phyloP scores from a whole-genome alignment of 2,113 vertebrate genomes.

The Corydoras sp. region DNA sequence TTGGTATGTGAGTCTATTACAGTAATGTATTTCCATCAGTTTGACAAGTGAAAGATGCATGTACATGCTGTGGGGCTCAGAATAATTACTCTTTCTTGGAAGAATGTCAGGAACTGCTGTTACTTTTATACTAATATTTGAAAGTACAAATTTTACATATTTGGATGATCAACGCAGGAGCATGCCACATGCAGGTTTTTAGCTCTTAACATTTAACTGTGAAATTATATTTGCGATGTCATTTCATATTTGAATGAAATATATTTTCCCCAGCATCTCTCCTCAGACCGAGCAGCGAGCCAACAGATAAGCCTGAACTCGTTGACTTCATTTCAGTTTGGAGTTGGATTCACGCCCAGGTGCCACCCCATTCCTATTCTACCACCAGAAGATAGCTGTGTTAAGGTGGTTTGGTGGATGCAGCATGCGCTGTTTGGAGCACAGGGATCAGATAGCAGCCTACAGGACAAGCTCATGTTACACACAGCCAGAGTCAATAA shows the following conservation, averaged over 20 bases:
- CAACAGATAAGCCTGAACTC: conserved; percentile 25
- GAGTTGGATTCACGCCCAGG: conserved; percentile 5
- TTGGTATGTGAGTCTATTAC: conserved; percentile 2
- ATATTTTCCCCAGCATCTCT: conserved; percentile 8
- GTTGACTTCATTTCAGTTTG: conserved; percentile 12
- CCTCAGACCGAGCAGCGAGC: background rate
- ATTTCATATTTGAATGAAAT: conserved; percentile 2
- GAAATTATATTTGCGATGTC: conserved; percentile 1
- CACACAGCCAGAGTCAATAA: conserved; percentile 24
- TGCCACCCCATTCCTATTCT: conserved; percentile 4
- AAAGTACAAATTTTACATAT: background rate
- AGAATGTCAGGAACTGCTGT: conserved; percentile 13
- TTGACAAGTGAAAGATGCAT: conserved; percentile 5
- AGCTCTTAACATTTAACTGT: background rate
- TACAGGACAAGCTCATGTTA: conserved; percentile 35
- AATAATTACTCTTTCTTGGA: conserved; percentile 7
- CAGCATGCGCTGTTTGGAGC: conserved; percentile 3
- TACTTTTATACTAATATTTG: background rate
- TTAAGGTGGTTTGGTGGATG: background rate
- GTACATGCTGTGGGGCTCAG: background rate
- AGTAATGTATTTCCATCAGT: conserved; percentile 1
- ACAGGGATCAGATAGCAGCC: conserved; percentile 27
- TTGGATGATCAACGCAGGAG: background rate
- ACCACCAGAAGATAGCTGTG: conserved; percentile 16
- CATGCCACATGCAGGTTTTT: background rate